Conservation (phyloP, 2,888 invertebrate genomes). For the Pilophorus perplexus region DNA sequence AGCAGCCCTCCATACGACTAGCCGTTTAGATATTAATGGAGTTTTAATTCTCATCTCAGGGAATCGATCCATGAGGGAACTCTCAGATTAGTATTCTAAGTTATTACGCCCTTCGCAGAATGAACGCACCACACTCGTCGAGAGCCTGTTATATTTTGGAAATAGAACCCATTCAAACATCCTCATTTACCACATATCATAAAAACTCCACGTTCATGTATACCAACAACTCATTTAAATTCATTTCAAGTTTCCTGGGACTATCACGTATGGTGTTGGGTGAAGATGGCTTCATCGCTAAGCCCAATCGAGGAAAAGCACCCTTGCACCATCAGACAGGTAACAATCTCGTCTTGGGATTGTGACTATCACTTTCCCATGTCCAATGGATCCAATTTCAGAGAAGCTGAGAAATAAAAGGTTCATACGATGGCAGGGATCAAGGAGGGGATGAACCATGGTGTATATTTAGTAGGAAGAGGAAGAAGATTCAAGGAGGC, state of each 20-base stretch:
- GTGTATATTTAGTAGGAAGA: constrained; percentile 38
- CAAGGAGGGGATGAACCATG: constrained; percentile 10
- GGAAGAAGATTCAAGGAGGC: constrained; percentile 37
- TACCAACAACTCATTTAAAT: too few relatives aligned
- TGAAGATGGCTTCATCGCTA: too few relatives aligned
- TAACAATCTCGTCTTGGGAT: too few relatives aligned
- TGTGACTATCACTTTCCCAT: too few relatives aligned
- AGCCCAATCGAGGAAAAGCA: too few relatives aligned
- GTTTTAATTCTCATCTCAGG: constrained; percentile 45
- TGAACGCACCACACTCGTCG: constrained; percentile 17
- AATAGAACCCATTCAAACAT: constrained; percentile 3
- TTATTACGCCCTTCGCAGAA: constrained; percentile 30
- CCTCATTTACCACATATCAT: constrained; percentile 39
- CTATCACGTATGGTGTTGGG: too few relatives aligned
- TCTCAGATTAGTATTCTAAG: constrained; percentile 40
- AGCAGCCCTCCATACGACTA: constrained; percentile 39
- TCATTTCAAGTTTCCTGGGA: too few relatives aligned
- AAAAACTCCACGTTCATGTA: constrained; percentile 34
- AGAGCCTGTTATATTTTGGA: constrained; percentile 18
- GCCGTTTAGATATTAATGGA: constrained; percentile 47
- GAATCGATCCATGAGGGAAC: constrained; percentile 36
- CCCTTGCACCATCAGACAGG: too few relatives aligned
- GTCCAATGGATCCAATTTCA: too few relatives aligned
- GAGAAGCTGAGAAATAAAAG: too few relatives aligned
- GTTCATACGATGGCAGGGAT: too few relatives aligned